Evolutionary conservation across 2,888 invertebrate species (phyloP).

Genomic region (Neoascia interrupta): DNA sequence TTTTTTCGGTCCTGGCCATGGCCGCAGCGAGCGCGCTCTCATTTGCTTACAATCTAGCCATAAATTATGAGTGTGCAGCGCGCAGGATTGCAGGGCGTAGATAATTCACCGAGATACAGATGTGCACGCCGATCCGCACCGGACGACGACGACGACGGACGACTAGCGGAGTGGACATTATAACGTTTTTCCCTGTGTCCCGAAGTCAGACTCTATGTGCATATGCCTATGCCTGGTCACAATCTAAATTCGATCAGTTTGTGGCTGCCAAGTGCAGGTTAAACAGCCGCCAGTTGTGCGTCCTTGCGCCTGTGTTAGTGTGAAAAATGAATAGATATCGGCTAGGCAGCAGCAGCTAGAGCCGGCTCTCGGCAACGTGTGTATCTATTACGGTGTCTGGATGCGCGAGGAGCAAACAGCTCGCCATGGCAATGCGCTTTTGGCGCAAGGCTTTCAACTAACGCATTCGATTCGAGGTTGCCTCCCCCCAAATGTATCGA

Average conservation of each 20-base stretch:
- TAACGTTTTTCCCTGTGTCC: no score
- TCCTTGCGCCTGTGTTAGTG: slow-evolving; percentile 52
- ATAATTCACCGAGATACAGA: slow-evolving; percentile 66
- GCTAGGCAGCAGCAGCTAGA: slow-evolving; percentile 31
- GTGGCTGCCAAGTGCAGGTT: slow-evolving; percentile 63
- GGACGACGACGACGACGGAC: slow-evolving; percentile 49
- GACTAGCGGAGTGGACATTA: slow-evolving; percentile 68
- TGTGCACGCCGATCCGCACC: slow-evolving; percentile 59
- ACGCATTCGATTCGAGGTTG: slow-evolving; percentile 44
- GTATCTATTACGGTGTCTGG: slow-evolving; percentile 56
- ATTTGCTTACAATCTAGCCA: slow-evolving; percentile 71
- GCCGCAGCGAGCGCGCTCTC: slow-evolving; percentile 49
- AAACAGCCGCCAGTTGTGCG: slow-evolving; percentile 38
- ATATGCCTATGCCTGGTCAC: slow-evolving; percentile 39
- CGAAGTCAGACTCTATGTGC: background rate
- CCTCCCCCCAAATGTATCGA: slow-evolving; percentile 41
- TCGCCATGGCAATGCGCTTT: slow-evolving; percentile 50
- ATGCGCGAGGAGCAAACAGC: slow-evolving; percentile 51
- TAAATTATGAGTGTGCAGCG: slow-evolving; percentile 70
- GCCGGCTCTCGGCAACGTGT: no score
- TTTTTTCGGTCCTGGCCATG: slow-evolving; percentile 59
- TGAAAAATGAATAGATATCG: slow-evolving; percentile 55
- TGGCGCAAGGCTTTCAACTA: slow-evolving; percentile 60
- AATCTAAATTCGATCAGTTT: slow-evolving; percentile 68
- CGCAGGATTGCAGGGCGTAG: slow-evolving; percentile 67